A percentile compares a stretch with the other conserved stretches of the same genome.
These are phyloP conservation scores for Neodon shergylaensis DNA, from an alignment of 2,113 vertebrate genomes.

Conservation along the genomic window DNA sequence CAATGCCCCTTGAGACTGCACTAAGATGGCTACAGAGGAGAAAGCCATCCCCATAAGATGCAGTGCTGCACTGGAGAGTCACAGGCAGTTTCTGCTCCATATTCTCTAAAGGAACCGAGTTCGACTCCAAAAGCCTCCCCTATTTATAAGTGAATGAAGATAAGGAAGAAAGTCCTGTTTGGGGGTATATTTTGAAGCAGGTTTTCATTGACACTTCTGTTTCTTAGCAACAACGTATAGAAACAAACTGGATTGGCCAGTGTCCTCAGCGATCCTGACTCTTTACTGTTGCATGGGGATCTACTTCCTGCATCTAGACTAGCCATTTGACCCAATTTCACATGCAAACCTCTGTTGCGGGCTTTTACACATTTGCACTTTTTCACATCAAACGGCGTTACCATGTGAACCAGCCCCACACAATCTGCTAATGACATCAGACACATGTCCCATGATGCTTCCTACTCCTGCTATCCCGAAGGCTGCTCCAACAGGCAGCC, in stretches of 20 bases:
- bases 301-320: background rate
- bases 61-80: background rate
- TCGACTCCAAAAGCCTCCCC: background rate
- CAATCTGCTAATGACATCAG: background rate
- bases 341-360: background rate
- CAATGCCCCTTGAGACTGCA: background rate
- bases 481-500: background rate
- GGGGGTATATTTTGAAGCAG: background rate
- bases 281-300: background rate
- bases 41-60: background rate
- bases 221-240: background rate
- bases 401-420: background rate
- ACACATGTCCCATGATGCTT: background rate
- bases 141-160: background rate
- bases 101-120: background rate
- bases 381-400: background rate
- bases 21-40: background rate
- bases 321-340: background rate
- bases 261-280: background rate
- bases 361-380: background rate
- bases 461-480: no score
- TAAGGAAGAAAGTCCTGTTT: background rate
- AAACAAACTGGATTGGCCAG: background rate
- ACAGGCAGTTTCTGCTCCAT: background rate
- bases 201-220: background rate